These are phyloP conservation scores for Agonopterix arenella DNA, from an alignment of 2,888 invertebrate species.

Conservation along the genomic window DNA sequence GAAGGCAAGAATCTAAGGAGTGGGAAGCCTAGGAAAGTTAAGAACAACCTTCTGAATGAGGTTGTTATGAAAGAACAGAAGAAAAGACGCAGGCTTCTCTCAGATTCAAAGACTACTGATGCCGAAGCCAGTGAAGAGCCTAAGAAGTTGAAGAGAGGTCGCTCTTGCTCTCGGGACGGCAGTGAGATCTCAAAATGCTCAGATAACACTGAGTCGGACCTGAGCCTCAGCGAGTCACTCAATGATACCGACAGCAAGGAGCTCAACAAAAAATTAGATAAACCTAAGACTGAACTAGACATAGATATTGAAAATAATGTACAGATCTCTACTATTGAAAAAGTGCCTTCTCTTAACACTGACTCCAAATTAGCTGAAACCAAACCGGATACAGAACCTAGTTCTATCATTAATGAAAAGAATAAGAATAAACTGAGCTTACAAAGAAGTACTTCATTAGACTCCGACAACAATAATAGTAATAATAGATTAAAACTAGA, in stretches of 20 bases:
- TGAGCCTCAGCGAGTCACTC: conserved; percentile 77
- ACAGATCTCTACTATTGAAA: conserved; percentile 72
- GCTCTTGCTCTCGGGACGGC: conserved; percentile 73
- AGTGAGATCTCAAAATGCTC: conserved; percentile 79
- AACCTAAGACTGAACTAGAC: conserved; percentile 75
- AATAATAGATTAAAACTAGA: conserved; percentile 66
- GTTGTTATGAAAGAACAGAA: conserved; percentile 76
- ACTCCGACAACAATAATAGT: conserved; percentile 76
- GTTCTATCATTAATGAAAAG: conserved; percentile 51
- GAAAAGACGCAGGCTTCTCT: conserved; percentile 71
- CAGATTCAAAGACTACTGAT: conserved; percentile 70
- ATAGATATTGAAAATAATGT: conserved; percentile 74
- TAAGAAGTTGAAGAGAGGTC: conserved; percentile 63
- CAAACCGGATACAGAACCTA: conserved; percentile 51
- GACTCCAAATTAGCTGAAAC: conserved; percentile 61
- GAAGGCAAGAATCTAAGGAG: conserved; percentile 79
- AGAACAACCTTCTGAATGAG: conserved; percentile 73
- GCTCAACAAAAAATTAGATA: conserved; percentile 72
- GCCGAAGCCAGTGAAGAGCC: conserved; percentile 54
- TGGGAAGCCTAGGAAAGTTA: conserved; percentile 80
- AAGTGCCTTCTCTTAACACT: conserved; percentile 70
- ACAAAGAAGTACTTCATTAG: conserved; percentile 72
- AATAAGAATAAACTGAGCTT: conserved; percentile 67
- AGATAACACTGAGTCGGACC: conserved; percentile 78
- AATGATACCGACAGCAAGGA: conserved; percentile 61